Conservation (phyloP, 2,888 invertebrate genomes). For the Drosophila formosana region DNA sequence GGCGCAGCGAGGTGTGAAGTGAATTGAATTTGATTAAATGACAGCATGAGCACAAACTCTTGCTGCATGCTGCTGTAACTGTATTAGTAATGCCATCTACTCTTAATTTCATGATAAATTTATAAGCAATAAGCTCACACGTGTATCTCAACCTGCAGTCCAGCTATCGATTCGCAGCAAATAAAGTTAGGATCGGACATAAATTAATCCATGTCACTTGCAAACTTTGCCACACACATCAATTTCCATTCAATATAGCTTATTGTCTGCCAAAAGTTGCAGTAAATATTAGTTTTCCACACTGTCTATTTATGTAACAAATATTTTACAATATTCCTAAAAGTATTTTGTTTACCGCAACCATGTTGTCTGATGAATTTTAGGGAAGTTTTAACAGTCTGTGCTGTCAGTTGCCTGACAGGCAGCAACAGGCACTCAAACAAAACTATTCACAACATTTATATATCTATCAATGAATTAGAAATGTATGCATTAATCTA, state of each 20-base stretch:
- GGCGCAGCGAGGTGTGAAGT: constrained; percentile 50
- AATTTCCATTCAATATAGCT: background rate
- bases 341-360: background rate
- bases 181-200: background rate
- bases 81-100: constrained; percentile 28
- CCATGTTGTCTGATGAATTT: background rate
- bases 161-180: constrained; percentile 1
- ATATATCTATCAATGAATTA: background rate
- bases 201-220: background rate
- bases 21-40: constrained; percentile 76
- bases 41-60: constrained; percentile 22
- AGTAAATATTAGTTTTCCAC: background rate
- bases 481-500: background rate
- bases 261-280: background rate
- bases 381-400: background rate
- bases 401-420: background rate
- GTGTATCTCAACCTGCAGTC: background rate
- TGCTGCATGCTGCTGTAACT: background rate
- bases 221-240: background rate
- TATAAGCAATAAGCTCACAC: constrained; percentile 10
- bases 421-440: background rate
- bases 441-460: background rate
- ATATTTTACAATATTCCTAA: background rate
- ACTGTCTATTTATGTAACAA: background rate
- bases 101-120: constrained; percentile 25